Conservation (phyloP, 2,888 invertebrate genomes). For the Uloborus plumipes region DNA sequence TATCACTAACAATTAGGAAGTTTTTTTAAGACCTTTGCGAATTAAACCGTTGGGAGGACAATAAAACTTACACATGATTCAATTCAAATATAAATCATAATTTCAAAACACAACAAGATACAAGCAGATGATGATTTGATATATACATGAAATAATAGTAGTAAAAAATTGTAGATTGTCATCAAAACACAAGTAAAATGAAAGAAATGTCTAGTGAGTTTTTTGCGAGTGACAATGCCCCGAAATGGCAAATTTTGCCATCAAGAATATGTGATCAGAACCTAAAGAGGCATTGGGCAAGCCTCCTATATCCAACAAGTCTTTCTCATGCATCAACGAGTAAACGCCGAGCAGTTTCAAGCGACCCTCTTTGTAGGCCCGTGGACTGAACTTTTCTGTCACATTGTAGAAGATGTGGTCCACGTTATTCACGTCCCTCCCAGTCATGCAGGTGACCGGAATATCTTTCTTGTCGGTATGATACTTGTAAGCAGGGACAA, state of each 20-base stretch:
- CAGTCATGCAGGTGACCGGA: conserved; percentile 39
- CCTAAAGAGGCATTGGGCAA: conserved; percentile 84
- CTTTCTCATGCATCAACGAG: conserved; percentile 77
- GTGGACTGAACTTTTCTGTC: conserved; percentile 34
- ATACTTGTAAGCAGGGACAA: conserved; percentile 81
- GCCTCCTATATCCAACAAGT: conserved; percentile 75
- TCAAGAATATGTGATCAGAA: conserved; percentile 88
- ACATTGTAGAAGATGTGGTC: conserved; percentile 88
- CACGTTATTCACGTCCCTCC: conserved; percentile 76
- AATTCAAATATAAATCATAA: no score
- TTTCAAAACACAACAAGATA: no score
- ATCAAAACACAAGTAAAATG: no score
- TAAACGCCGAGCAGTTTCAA: conserved; percentile 78
- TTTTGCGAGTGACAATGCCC: no score
- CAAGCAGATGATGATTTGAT: no score
- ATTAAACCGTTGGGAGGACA: no score
- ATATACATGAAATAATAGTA: no score
- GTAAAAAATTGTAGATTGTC: no score
- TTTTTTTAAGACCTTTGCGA: no score
- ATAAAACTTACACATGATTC: no score
- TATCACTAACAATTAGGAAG: no score
- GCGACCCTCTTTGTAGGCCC: conserved; percentile 71
- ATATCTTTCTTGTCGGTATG: conserved; percentile 35
- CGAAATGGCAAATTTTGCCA: conserved; percentile 23
- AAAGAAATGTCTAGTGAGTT: no score